phyloP scores from a whole-genome alignment of 1,140 invertebrate species.

The Ganaspis sp. region DNA sequence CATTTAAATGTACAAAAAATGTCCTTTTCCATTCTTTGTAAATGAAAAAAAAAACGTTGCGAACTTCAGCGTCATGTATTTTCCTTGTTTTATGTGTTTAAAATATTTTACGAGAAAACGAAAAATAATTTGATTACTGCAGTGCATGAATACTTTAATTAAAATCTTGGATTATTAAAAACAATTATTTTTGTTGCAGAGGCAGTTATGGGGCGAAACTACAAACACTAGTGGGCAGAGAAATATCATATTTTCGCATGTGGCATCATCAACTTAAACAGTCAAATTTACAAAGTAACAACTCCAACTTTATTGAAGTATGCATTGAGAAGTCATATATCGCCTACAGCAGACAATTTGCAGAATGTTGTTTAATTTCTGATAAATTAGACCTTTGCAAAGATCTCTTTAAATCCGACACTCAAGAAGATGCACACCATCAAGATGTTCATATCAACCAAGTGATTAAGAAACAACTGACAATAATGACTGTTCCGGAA shows the following conservation, averaged over 20 bases:
- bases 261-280: slow-evolving; percentile 65
- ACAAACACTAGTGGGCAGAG: slow-evolving; percentile 56
- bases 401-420: not conserved
- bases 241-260: slow-evolving; percentile 63
- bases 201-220: slow-evolving; percentile 63
- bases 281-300: slow-evolving; percentile 34
- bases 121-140: not conserved
- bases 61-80: no score
- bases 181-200: slow-evolving; percentile 58
- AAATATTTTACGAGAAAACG: no score
- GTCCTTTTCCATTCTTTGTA: no score
- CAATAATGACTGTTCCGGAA: slow-evolving; percentile 64
- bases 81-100: no score
- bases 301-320: slow-evolving; percentile 54
- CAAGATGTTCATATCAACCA: not conserved
- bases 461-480: slow-evolving; percentile 41
- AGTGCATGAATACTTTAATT: slow-evolving; percentile 18
- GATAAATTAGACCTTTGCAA: slow-evolving; percentile 61
- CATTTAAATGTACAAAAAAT: no score
- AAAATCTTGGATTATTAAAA: slow-evolving; percentile 6
- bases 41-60: no score
- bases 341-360: slow-evolving; percentile 57
- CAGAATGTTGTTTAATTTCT: slow-evolving; percentile 58
- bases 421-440: not conserved
- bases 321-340: slow-evolving; percentile 47